Percentiles rank a stretch among this genome's conserved stretches.
Evolutionary conservation across 2,888 invertebrate genomes (phyloP).

Genomic region (Epinotia ramella): DNA sequence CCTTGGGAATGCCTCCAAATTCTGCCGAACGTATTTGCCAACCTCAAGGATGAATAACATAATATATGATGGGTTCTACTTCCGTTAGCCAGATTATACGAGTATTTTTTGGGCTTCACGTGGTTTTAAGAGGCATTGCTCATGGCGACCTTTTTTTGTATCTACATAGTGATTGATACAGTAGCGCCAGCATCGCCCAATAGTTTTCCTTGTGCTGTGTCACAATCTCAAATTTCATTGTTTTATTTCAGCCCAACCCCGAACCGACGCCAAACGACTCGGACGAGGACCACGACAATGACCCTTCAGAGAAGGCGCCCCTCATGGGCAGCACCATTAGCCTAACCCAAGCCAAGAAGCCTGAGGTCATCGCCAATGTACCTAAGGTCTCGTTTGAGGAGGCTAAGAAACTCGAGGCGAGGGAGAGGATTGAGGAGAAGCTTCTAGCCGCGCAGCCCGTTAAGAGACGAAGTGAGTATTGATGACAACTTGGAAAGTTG

Average conservation of each 20-base stretch:
- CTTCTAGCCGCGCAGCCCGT: slow-evolving; percentile 74
- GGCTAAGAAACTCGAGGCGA: slow-evolving; percentile 63
- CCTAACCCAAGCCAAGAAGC: slow-evolving; percentile 66
- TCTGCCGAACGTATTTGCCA: no score
- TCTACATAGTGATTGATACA: no score
- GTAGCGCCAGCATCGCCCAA: no score
- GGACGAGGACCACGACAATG: slow-evolving; percentile 75
- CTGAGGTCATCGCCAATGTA: slow-evolving; percentile 77
- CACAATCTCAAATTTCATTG: not conserved
- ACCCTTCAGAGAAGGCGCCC: slow-evolving; percentile 78
- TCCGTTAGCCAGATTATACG: no score
- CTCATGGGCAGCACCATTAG: slow-evolving; percentile 77
- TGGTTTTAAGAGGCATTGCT: no score
- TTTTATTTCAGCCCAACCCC: slow-evolving; percentile 66
- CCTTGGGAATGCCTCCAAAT: no score
- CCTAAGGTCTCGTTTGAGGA: slow-evolving; percentile 72
- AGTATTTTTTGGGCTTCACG: no score
- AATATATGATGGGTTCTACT: no score
- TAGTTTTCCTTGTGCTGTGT: not conserved
- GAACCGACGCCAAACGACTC: slow-evolving; percentile 65
- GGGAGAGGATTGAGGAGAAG: slow-evolving; percentile 60
- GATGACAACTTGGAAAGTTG: not conserved
- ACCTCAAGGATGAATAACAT: no score
- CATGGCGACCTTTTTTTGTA: no score
- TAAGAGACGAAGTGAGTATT: slow-evolving; percentile 78